Base-by-base conservation (phyloP, 2,797 vertebrate genomes). In the Morus bassanus region DNA sequence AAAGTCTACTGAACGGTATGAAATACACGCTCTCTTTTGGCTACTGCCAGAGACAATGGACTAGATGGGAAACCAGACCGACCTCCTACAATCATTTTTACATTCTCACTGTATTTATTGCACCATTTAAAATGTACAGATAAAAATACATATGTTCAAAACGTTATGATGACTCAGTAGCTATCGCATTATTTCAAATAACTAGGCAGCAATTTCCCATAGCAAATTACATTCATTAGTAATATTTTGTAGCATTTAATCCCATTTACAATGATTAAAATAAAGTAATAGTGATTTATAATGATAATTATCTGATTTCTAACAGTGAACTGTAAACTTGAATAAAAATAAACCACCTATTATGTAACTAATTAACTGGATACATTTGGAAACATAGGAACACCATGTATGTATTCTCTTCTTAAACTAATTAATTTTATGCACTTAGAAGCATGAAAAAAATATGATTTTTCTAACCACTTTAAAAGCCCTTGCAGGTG, bases 401-500 rank as follows among this genome's bases (percentile, higher is more conserved):
- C 7, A 57, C 3, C 57, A 76, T 18, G 16, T 10, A 67, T 22
- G 21, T 43, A 61, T 64, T 63, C 11, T 31, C 33, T 56, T 90
- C 50, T 89, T 75, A 45, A 89, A 82, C 7, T 25, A 76, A 51
- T 90, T 68, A 39, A 70, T 60, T 24, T 41, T 5, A 35, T 33
- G 25, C 46, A 72, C 24, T 80, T 75, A 68, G 60, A 89, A 65
- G 15, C 24, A 50, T 50, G 11, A 70, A 74, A 82, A 70, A 88
- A 67, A 70, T 17, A 4, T 5, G 57, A 27, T 82, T 59, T 92
- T 82, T 91, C 97, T 98, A 68, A 99, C 98, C 98, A 97, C 97
- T 98, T 99, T 99, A 97, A 99, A 99, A 94, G 98, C 98, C 86
- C 98, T 98, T 86, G 98, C 98, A 95, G 98, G 98, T 88, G 98